A percentile compares a stretch with the other conserved stretches of the same genome.
These are phyloP conservation scores for Troides aeacus DNA, from an alignment of 2,888 invertebrate genomes.

Conservation along the genomic window DNA sequence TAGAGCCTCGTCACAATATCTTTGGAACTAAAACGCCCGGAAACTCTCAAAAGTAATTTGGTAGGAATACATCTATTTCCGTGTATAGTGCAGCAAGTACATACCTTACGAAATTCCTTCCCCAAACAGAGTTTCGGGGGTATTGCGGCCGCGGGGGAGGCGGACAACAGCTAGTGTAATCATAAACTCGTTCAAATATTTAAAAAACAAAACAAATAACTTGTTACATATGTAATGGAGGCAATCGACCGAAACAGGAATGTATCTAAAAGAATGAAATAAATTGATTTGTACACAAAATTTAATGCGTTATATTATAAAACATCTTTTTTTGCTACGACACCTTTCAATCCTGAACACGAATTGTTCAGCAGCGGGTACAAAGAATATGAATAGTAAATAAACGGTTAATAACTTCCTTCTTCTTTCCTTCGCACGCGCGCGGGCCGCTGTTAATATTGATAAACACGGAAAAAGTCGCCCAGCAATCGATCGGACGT, in stretches of 20 bases:
- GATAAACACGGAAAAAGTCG: conserved; percentile 30
- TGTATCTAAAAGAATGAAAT: background rate
- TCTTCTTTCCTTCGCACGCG: background rate
- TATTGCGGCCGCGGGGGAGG: no score
- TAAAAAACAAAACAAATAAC: no score
- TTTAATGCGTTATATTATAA: background rate
- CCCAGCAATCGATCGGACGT: background rate
- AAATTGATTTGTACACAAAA: background rate
- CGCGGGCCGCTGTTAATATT: conserved; percentile 28
- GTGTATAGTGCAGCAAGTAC: background rate
- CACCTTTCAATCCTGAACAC: background rate
- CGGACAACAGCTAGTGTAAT: background rate
- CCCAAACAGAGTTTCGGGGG: no score
- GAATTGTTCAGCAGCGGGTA: no score
- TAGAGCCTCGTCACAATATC: background rate
- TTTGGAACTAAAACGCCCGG: background rate
- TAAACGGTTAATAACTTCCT: no score
- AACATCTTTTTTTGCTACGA: background rate
- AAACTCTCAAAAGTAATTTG: no score
- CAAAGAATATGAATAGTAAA: no score
- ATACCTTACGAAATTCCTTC: no score
- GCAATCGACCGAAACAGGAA: background rate
- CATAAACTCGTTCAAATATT: no score
- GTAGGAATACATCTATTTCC: background rate
- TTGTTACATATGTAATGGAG: no score